Evolutionary conservation across 2,113 vertebrate species (phyloP).

Genomic region (Prochilodus magdalenae): DNA sequence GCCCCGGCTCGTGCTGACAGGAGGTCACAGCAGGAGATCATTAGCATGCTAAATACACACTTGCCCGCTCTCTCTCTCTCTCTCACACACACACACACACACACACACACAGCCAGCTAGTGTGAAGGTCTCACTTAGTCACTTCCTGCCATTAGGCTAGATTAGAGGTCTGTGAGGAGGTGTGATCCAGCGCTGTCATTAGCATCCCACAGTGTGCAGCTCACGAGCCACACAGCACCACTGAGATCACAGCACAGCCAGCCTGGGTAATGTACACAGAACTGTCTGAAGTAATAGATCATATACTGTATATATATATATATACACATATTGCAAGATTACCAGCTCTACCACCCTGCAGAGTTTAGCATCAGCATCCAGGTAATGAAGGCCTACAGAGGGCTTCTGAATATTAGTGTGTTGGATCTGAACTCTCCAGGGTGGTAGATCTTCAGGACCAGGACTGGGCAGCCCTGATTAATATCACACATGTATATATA

Average conservation of each 20-base stretch:
- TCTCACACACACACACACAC: conserved; percentile 14
- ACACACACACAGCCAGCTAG: conserved; percentile 11
- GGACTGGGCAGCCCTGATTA: too few species aligned
- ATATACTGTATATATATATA: too few species aligned
- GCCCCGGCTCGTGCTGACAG: conserved; percentile 10
- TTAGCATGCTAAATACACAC: conserved; percentile 45
- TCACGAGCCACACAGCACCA: not conserved
- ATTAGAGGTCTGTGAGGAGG: conserved; percentile 33
- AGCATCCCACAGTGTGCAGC: conserved; percentile 26
- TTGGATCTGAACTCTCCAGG: too few species aligned
- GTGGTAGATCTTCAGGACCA: too few species aligned
- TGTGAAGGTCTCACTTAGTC: conserved; percentile 34
- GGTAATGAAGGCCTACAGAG: too few species aligned
- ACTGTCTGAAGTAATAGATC: too few species aligned
- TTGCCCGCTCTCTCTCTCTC: not conserved
- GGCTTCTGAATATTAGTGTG: too few species aligned
- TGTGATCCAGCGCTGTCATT: conserved; percentile 35
- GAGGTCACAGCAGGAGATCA: conserved; percentile 34
- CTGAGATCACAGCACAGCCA: not conserved
- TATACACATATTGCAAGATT: too few species aligned
- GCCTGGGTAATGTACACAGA: not conserved
- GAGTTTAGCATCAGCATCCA: too few species aligned
- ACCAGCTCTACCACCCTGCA: too few species aligned
- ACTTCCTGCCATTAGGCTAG: conserved; percentile 42
- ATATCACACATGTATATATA: too few species aligned